These are phyloP conservation scores for Sinella curviseta DNA, from an alignment of 1,140 invertebrate species.

Conservation along the genomic window DNA sequence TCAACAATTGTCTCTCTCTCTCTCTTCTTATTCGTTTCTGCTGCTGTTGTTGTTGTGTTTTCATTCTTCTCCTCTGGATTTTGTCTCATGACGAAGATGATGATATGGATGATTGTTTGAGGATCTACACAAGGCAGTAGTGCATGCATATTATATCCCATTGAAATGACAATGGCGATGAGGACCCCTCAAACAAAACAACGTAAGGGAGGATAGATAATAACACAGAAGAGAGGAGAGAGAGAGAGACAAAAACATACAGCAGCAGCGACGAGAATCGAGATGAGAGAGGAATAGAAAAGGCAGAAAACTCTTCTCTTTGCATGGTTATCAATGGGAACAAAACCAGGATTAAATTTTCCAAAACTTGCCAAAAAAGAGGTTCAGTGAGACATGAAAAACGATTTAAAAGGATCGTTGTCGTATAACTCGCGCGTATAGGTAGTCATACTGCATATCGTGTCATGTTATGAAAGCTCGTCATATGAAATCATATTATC, in stretches of 20 bases:
- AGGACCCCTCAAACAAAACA: conserved; percentile 22
- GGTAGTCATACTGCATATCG: not conserved
- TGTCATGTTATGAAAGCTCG: too few species aligned
- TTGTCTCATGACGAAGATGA: not conserved
- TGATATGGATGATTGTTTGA: not conserved
- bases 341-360: conserved; percentile 48
- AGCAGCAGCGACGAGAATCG: not conserved
- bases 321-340: conserved; percentile 26
- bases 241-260: not conserved
- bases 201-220: conserved; percentile 3
- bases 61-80: not conserved
- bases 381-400: conserved; percentile 47
- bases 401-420: conserved; percentile 38
- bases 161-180: conserved; percentile 16
- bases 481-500: not conserved
- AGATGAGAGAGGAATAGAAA: conserved; percentile 5
- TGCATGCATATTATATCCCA: not conserved
- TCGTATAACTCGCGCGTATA: not conserved
- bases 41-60: not conserved
- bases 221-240: not conserved
- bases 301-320: conserved; percentile 1
- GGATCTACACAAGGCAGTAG: not conserved
- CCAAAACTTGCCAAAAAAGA: conserved; percentile 44
- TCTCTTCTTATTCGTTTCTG: not conserved
- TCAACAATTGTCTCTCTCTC: conserved; percentile 14